Evolutionary conservation across 2,797 vertebrate genomes (phyloP), one percentile per base, ranked within the genome.

Genomic region (Galagoides demidoff): DNA sequence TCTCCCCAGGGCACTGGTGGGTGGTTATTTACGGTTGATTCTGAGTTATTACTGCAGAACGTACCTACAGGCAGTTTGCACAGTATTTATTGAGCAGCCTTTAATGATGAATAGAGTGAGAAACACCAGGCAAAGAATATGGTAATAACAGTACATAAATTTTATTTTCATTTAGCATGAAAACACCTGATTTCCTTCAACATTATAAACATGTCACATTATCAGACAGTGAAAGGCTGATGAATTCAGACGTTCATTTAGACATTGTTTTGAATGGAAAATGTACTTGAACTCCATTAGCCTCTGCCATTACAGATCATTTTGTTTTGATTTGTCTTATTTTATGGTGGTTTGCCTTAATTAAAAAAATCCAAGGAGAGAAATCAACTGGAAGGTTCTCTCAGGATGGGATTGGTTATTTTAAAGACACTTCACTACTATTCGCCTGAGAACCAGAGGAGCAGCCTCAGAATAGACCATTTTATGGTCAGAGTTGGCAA

Each of bases 121-220:
- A 98, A 97, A 98, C 74, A 88, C 97, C 96, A 98, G 97, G 97
- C 89, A 98, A 98, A 97, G 0, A 7, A 87, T 97, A 97, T 96
- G 97, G 97, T 96, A 97, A 93, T 98, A 98, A 95, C 98, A 98
- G 98, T 95, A 99, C 98, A 98, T 99, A 98, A 98, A 98, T 49
- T 94, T 96, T 97, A 96, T 97, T 98, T 98, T 96, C 90, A 96
- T 98, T 98, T 98, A 98, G 95, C 82, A 97, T 97, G 97, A 97
- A 98, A 98, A 97, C 97, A 98, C 97, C 97, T 98, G 97, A 98
- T 98, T 98, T 98, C 97, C 98, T 98, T 97, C 97, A 98, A 97
- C 98, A 96, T 45, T 98, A 96, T 98, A 98, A 98, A 98, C 98
- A 98, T 96, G 92, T 97, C 96, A 98, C 73, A 96, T 97, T 97